Conservation (phyloP, 2,888 invertebrate genomes). For the Morpho achilles region DNA sequence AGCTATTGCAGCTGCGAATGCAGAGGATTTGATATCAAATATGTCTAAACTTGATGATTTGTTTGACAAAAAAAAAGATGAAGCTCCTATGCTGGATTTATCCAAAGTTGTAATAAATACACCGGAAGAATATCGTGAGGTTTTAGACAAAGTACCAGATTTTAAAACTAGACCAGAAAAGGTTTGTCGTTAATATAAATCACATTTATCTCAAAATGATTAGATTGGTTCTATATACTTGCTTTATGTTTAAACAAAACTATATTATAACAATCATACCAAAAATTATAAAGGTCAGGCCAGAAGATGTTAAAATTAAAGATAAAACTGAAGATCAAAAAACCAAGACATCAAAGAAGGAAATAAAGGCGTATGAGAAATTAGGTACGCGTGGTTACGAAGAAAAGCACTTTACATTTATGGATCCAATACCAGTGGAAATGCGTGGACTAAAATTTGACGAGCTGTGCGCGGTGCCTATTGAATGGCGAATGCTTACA, state of each 20-base stretch:
- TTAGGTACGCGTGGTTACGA: constrained; percentile 81
- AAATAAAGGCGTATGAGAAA: constrained; percentile 82
- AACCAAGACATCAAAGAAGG: constrained; percentile 86
- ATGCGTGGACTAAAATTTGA: constrained; percentile 87
- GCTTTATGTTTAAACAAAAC: constrained; percentile 19
- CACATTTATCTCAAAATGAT: not conserved
- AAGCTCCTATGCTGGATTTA: constrained; percentile 89
- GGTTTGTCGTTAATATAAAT: constrained; percentile 51
- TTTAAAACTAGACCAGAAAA: constrained; percentile 94
- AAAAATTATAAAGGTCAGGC: constrained; percentile 73
- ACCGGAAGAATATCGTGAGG: constrained; percentile 89
- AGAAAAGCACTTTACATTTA: constrained; percentile 73
- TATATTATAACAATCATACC: constrained; percentile 4
- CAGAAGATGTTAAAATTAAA: constrained; percentile 87
- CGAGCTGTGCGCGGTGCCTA: constrained; percentile 90
- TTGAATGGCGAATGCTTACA: constrained; percentile 96
- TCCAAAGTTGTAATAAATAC: constrained; percentile 88
- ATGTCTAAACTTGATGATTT: constrained; percentile 90
- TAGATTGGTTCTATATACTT: constrained; percentile 13
- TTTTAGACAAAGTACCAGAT: constrained; percentile 93
- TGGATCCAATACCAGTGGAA: constrained; percentile 89
- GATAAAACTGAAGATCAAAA: constrained; percentile 84
- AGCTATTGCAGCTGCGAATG: too few relatives aligned
- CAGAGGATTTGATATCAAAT: constrained; percentile 24
- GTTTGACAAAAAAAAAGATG: constrained; percentile 90